phyloP scores from a whole-genome alignment of 2,888 invertebrate genomes.

The Nebria salina region DNA sequence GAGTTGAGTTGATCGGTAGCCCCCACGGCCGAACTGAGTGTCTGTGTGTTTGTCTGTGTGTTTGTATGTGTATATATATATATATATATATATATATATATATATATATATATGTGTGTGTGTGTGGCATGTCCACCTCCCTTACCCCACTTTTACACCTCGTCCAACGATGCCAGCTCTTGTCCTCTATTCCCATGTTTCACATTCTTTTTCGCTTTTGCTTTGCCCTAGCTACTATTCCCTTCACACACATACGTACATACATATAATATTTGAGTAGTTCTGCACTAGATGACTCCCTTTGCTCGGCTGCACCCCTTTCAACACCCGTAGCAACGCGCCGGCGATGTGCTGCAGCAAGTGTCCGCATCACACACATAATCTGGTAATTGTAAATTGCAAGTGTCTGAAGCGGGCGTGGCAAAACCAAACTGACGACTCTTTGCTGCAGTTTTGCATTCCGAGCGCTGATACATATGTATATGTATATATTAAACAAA shows the following conservation, averaged over 20 bases:
- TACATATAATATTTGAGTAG: conserved; percentile 4
- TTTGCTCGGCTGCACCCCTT: conserved; percentile 4
- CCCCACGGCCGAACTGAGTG: conserved; percentile 15
- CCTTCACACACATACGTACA: not conserved
- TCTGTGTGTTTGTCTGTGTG: not conserved
- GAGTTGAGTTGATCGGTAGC: conserved; percentile 20
- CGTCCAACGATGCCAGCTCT: not conserved
- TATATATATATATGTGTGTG: not conserved
- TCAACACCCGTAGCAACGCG: not conserved
- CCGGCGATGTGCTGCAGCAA: conserved; percentile 12
- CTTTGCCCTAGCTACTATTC: conserved; percentile 1
- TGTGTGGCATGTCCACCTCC: not conserved
- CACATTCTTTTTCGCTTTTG: not conserved
- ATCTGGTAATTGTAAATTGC: conserved; percentile 44
- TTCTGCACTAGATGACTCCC: not conserved
- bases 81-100: too few relatives aligned
- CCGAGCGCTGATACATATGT: not conserved
- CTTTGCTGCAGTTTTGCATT: conserved; percentile 16
- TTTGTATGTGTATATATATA: not conserved
- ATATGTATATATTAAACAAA: not conserved
- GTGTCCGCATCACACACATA: conserved; percentile 8
- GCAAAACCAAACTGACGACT: not conserved
- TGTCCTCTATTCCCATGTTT: conserved; percentile 7
- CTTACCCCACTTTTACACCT: not conserved
- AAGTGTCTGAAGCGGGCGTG: conserved; percentile 39